Evolutionary conservation across 2,797 vertebrate genomes (phyloP), one percentile per base, ranked within the genome.

Genomic region (Tinamus major): DNA sequence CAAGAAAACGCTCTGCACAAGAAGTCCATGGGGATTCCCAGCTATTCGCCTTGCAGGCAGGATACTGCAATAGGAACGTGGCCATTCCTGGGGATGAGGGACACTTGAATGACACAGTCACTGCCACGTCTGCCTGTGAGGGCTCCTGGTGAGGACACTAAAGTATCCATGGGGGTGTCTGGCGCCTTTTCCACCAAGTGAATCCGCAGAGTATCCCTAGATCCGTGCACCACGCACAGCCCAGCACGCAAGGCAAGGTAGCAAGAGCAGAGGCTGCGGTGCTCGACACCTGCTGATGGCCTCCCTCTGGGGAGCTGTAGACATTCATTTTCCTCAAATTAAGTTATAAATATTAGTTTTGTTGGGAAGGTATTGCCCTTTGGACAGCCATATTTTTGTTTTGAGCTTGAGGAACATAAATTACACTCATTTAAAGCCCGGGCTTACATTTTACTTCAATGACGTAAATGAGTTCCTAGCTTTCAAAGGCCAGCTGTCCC

Each of bases 341-440:
- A 79, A 95, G 87, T 86, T 89, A 94, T 69, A 88, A 94, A 56
- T 51, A 85, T 90, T 77, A 87, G 81, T 59, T n/a, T 88, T 46
- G 53, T 80, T 63, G 89, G 88, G 85, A 93, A 92, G 94, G 89
- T 95, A 95, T 96, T 97, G 95, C 84, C 85, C 96, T 97, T 97
- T 96, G 87, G 94, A 89, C 75, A 95, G 48, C 92, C 63, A 62
- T 92, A 82, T 81, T 97, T 96, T 84, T 94, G 61, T 94, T 93
- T 75, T 68, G 65, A 87, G 90, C 90, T 96, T 86, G 91, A 90
- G 95, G 84, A 91, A 87, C 75, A 96, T 95, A 96, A 92, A 92
- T 94, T 96, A 93, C 46, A 90, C 90, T 79, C 62, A 96, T 95
- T 94, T 92, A 92, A 97, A 95, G 69, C 80, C 75, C 85, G 70